A percentile compares a stretch with the other conserved stretches of the same genome.
phyloP scores from a whole-genome alignment of 2,888 invertebrate genomes.

The Dicyrtoma fusca region DNA sequence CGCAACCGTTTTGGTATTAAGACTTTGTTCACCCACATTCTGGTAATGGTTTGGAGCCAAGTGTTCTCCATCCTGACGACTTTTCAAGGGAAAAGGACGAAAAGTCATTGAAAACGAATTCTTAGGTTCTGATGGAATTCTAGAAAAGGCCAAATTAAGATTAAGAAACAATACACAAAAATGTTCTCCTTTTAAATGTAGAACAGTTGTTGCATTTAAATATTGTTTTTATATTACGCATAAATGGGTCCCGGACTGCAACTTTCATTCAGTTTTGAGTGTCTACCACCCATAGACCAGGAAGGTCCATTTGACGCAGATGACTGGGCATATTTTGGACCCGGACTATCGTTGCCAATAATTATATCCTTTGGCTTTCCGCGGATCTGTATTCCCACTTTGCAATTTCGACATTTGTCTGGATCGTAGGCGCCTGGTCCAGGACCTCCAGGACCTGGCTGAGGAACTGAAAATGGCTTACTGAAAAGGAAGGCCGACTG shows the following conservation, averaged over 20 bases:
- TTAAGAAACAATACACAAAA: too few species aligned
- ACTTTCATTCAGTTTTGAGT: too few species aligned
- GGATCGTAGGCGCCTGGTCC: conserved; percentile 36
- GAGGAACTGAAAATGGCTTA: conserved; percentile 19
- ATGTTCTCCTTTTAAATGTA: too few species aligned
- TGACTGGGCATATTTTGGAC: conserved; percentile 7
- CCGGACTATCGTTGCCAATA: not conserved
- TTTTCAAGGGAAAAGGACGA: conserved; percentile 41
- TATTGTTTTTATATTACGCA: too few species aligned
- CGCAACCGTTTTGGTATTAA: not conserved
- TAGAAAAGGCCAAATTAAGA: too few species aligned
- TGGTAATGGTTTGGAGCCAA: conserved; percentile 40
- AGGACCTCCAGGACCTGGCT: conserved; percentile 44
- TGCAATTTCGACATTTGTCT: not conserved
- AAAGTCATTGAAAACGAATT: conserved; percentile 47
- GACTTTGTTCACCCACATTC: conserved; percentile 16
- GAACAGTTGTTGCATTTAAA: too few species aligned
- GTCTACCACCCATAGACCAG: conserved; percentile 30
- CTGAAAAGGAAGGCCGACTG: conserved; percentile 38
- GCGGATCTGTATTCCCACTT: not conserved
- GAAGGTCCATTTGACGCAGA: conserved; percentile 23
- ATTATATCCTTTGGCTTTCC: not conserved
- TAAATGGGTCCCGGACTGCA: too few species aligned
- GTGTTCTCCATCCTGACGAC: not conserved
- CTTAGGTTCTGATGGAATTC: too few species aligned